Base-by-base conservation (phyloP, 2,797 vertebrate species). In the Malacoctenus gilli region DNA sequence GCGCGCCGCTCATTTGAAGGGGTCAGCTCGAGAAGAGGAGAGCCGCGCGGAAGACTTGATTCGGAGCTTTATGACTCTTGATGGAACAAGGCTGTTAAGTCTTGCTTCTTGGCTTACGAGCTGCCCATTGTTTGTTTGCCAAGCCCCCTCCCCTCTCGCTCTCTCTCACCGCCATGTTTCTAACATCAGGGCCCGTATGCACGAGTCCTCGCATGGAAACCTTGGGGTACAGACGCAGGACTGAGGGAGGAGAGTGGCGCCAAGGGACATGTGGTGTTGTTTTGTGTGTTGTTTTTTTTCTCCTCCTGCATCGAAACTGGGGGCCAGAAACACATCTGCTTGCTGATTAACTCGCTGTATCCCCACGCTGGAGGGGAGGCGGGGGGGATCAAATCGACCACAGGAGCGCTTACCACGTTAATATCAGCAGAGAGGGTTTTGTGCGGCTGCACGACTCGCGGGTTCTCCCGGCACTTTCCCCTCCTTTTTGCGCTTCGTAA, bases 191-290 rank as follows among this genome's bases (percentile, higher is more conserved):
- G n/a, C n/a, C n/a, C n/a, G n/a, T n/a, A n/a, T n/a, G n/a, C n/a
- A n/a, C n/a, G n/a, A n/a, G n/a, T n/a, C n/a, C n/a, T n/a, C 25
- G 5, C 9, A 28, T 28, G 25, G 52, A 68, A 47, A 35, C 42
- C 31, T 53, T 50, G 43, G 51, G 43, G 56, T 44, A 35, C 25
- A 28, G 25, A 9, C 22, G 9, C 25, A 6, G 25, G 25, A 9
- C 6, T 5, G 5, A 28, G 1, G 5, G 25, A 28, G 5, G 6
- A 59, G 55, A 79, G 68, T 75, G 73, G 78, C 40, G 63, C 52
- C 50, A n/a, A n/a, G 55, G 75, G 60, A 89, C 87, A 90, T 85
- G 78, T 91, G 89, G 73, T 79, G 72, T 82, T 89, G 78, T 90
- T 88, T 91, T 84, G n/a, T n/a, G n/a, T n/a, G n/a, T n/a, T n/a